Evolutionary conservation across 2,888 invertebrate genomes (phyloP).

Genomic region (Cephus pygmeus): DNA sequence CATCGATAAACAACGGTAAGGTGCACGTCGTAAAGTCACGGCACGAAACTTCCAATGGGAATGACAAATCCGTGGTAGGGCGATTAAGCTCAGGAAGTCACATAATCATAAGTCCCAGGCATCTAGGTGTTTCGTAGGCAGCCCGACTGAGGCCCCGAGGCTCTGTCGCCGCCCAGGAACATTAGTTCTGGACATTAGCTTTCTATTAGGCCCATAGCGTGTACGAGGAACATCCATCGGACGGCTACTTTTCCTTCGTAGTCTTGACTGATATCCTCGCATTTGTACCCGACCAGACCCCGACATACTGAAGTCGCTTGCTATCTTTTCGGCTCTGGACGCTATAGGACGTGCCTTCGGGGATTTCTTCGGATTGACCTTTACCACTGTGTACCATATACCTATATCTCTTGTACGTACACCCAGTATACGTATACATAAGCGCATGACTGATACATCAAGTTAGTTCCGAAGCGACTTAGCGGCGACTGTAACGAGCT

Average conservation of each 20-base stretch:
- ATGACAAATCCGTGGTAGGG: no score
- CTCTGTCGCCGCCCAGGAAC: constrained; percentile 17
- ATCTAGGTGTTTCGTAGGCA: no score
- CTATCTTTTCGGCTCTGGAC: constrained; percentile 18
- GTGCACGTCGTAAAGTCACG: no score
- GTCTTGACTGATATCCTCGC: constrained; percentile 31
- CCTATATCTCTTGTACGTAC: constrained; percentile 24
- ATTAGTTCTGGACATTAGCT: constrained; percentile 44
- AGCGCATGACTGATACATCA: constrained; percentile 9
- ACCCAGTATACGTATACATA: neutral
- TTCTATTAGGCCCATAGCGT: constrained; percentile 38
- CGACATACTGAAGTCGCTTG: neutral
- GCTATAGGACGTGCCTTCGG: constrained; percentile 36
- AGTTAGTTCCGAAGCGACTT: constrained; percentile 5
- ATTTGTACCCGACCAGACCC: constrained; percentile 25
- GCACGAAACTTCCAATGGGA: no score
- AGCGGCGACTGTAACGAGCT: constrained; percentile 19
- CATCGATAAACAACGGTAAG: no score
- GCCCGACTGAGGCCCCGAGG: neutral
- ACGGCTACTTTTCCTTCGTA: constrained; percentile 21
- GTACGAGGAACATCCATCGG: constrained; percentile 25
- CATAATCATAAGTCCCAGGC: no score
- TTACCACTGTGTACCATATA: constrained; percentile 35
- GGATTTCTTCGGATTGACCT: constrained; percentile 36
- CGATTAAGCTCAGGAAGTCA: no score